Base-by-base conservation (phyloP, 2,888 invertebrate genomes). In the Margaritifera margaritifera region DNA sequence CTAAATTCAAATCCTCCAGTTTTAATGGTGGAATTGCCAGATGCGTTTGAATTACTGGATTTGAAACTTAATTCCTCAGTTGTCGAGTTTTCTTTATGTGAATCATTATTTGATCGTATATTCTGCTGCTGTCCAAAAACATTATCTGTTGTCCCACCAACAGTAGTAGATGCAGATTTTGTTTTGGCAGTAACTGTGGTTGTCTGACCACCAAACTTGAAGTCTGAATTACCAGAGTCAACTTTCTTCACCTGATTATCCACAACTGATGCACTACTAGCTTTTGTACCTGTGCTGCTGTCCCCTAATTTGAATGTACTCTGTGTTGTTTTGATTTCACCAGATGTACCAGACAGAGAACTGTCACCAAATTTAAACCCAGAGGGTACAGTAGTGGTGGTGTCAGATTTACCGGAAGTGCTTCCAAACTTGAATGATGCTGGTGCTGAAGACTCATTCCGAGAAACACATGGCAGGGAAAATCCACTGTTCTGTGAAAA, bases 361-460 rank as follows among this genome's bases (percentile, higher is more conserved):
- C 58, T 27, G 18, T 27, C 58, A 24, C 31, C 58, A 58, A 58
- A 58, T 58, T 58, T 58, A 20, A 58, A 58, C 19, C 58, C 58
- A 25, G n/a, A 5, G 15, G 15, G 52, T 24, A 24, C 62, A 62
- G 19, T 64, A n/a, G 68, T 68, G 11, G 64, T 64, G 25, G 71
- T 22, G 1, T 66, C 64, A 31, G 69, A 52, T 27, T 66, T 63
- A 52, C 52, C n/a, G 11, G 54, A 19, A 11, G 6, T 31, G 56
- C 24, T 42, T 11, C 70, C 70, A 69, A 70, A 73, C 27, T 63
- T 62, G 51, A 71, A 71, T 31, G 64, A 27, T 4, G 55, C 50
- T 4, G 70, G 22, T 42, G 42, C 42, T 42, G 42, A 42, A 42
- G 42, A 15, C 42, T 42, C 42, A 11, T 15, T 42, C 42, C 15